Evolutionary conservation across 2,113 vertebrate species (phyloP).

Genomic region (Crotalus viridis): DNA sequence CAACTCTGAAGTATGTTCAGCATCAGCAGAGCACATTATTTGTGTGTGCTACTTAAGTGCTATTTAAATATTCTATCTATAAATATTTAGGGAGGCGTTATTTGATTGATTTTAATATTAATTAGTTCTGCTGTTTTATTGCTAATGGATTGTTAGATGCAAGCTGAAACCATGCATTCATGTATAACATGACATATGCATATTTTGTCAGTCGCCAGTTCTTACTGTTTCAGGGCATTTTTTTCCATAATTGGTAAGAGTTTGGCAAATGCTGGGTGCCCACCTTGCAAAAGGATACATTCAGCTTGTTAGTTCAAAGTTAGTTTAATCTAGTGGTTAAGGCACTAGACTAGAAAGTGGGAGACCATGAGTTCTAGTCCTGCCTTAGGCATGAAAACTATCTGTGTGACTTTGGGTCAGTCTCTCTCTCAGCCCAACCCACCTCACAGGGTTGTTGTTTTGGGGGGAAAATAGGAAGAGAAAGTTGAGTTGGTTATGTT

Average conservation of each 20-base stretch:
- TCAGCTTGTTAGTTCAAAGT: not conserved
- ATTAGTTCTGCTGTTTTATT: not conserved
- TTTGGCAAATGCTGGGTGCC: not conserved
- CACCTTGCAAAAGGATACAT: not conserved
- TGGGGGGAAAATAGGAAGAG: no score
- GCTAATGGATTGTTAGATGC: not conserved
- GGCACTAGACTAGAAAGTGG: no score
- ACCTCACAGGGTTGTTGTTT: no score
- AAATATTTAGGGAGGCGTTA: not conserved
- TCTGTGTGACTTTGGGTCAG: no score
- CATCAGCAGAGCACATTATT: not conserved
- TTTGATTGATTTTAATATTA: not conserved
- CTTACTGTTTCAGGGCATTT: not conserved
- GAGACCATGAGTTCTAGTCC: no score
- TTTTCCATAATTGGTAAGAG: not conserved
- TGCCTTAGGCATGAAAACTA: no score
- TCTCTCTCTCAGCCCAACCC: no score
- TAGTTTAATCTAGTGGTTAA: no score
- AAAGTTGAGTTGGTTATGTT: no score
- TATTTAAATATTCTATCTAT: not conserved
- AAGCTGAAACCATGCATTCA: not conserved
- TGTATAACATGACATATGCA: not conserved
- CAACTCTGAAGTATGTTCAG: not conserved
- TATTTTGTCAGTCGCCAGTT: not conserved
- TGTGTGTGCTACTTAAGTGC: not conserved